Evolutionary conservation across 2,113 vertebrate species (phyloP), one percentile per base, ranked within the genome.

Genomic region (Thomomys bottae): DNA sequence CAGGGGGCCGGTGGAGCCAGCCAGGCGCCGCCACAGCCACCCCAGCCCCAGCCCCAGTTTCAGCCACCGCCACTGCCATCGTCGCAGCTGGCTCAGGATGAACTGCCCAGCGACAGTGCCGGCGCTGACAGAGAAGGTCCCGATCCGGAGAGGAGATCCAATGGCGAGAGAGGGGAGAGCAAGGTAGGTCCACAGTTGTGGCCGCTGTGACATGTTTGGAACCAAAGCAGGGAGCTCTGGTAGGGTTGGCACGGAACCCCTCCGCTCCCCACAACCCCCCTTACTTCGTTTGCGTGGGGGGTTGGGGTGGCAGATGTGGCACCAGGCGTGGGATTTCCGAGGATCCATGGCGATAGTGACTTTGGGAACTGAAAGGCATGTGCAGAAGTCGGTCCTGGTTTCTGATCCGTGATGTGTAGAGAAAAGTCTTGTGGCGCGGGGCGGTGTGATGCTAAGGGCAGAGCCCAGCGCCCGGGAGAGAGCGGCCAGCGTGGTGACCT

Each of bases 1-100:
- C 98, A 97, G 97, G 97, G 95, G 96, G 97, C 98, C 90, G 98
- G 97, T 96, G 97, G 97, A 98, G 97, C 98, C 97, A 98, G 97
- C 97, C 98, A 97, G 96, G 97, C 96, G 88, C 97, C 79, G 95
- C 96, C 98, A 92, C 97, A 92, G 97, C 97, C 97, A 94, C 93
- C 94, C 93, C 98, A 97, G 88, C 97, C 98, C 97, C 96, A 98
- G 94, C 98, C 97, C 97, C 96, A 97, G 93, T 97, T 96, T 94
- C 97, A 97, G 93, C 91, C 89, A 96, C 90, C 71, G 92, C 98
- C 96, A 94, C 97, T 90, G 97, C 91, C 89, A 96, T 89, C 72
- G 93, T 98, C 96, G 95, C 97, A 92, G 97, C 97, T 96, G 96
- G 92, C 94, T 92, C 98, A 96, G 87, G 97, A 98, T 97, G 97